Evolutionary conservation across 2,113 vertebrate species (phyloP).

Genomic region (Gadus chalcogrammus): DNA sequence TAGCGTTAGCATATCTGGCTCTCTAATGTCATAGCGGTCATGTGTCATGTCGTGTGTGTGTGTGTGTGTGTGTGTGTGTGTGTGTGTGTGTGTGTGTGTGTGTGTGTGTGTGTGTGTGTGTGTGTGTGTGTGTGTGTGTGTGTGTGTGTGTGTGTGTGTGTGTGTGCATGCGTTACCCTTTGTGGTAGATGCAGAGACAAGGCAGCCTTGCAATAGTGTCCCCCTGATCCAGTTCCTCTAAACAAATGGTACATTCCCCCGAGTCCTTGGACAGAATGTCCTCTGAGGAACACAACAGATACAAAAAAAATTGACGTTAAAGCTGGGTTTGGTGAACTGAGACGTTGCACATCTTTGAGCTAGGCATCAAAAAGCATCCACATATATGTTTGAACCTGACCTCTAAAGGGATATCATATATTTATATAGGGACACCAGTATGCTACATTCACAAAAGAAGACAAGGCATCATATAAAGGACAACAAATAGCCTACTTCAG

Average conservation of each 20-base stretch:
- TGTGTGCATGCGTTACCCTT: slow-evolving; percentile 78
- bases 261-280: slow-evolving; percentile 94
- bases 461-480: no score
- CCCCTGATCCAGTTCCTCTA: slow-evolving; percentile 93
- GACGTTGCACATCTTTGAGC: background rate
- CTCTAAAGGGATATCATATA: no score
- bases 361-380: no score
- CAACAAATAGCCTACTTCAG: no score
- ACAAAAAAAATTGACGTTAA: slow-evolving; percentile 13
- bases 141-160: background rate
- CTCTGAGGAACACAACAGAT: slow-evolving; percentile 74
- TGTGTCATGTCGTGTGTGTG: no score
- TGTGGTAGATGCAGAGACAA: slow-evolving; percentile 98
- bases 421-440: no score
- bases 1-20: no score
- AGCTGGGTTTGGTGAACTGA: background rate
- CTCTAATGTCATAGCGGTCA: background rate
- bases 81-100: no score
- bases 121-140: background rate
- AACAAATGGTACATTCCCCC: slow-evolving; percentile 96
- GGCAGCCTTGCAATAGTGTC: slow-evolving; percentile 97
- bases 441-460: no score
- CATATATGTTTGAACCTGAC: no score
- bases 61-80: no score
- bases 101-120: no score